Evolutionary conservation across 2,113 vertebrate species (phyloP).

Genomic region (Jacana jacana): DNA sequence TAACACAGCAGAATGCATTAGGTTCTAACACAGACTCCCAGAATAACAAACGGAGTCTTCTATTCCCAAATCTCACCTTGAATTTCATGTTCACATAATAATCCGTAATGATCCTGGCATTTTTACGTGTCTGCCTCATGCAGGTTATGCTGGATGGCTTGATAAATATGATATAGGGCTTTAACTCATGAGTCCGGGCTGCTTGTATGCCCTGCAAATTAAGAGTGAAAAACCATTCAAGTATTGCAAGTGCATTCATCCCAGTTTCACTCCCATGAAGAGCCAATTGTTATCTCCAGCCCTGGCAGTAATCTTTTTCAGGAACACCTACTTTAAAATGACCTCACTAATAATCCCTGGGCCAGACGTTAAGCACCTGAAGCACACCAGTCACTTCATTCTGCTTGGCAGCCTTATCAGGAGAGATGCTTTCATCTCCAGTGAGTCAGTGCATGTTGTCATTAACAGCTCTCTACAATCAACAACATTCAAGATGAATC

Average conservation of each 20-base stretch:
- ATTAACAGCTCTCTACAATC: neutral
- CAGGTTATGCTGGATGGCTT: slow-evolving; percentile 84
- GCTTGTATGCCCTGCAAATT: slow-evolving; percentile 81
- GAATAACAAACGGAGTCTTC: neutral
- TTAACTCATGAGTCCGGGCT: slow-evolving; percentile 86
- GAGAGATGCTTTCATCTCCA: neutral
- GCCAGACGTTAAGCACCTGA: neutral
- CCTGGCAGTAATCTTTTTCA: neutral
- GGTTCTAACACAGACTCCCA: neutral
- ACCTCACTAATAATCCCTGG: neutral
- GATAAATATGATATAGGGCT: slow-evolving; percentile 90
- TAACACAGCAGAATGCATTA: neutral
- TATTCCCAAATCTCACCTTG: slow-evolving; percentile 75
- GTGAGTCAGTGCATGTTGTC: neutral
- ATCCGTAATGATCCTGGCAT: slow-evolving; percentile 85
- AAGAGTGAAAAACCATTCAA: neutral
- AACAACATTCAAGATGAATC: neutral
- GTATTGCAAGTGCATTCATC: neutral
- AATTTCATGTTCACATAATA: slow-evolving; percentile 89
- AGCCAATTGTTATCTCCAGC: neutral
- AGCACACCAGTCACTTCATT: neutral
- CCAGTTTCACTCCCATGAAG: neutral
- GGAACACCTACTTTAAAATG: neutral
- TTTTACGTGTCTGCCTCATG: slow-evolving; percentile 84
- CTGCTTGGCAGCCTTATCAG: neutral